These are phyloP conservation scores for Danio tinwini DNA, from an alignment of 2,797 vertebrate species.

Conservation along the genomic window DNA sequence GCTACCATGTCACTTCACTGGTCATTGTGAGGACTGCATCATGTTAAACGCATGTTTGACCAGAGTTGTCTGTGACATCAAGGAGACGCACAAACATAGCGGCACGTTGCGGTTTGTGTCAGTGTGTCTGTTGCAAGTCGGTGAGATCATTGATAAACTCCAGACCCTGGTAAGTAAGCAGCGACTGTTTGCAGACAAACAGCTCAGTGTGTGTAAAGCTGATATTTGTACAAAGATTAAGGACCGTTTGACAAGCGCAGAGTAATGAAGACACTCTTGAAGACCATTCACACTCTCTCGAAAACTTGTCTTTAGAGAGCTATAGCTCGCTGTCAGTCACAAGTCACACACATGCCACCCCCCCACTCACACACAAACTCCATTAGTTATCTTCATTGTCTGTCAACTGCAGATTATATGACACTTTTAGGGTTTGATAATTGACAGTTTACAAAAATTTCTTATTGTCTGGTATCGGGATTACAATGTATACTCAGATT, in stretches of 20 bases:
- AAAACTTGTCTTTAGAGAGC: constrained; percentile 52
- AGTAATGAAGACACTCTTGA: constrained; percentile 80
- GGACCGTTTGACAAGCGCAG: constrained; percentile 82
- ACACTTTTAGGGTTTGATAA: not conserved
- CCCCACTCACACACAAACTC: not conserved
- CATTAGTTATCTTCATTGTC: constrained; percentile 8
- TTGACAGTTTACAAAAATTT: not conserved
- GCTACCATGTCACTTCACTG: constrained; percentile 4
- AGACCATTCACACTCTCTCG: constrained; percentile 74
- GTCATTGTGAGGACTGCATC: not conserved
- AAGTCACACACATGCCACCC: constrained; percentile 61
- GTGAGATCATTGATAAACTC: constrained; percentile 79
- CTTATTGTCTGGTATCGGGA: not conserved
- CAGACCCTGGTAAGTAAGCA: constrained; percentile 72
- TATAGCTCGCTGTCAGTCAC: constrained; percentile 48
- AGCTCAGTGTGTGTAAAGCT: constrained; percentile 82
- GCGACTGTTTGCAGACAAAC: constrained; percentile 78
- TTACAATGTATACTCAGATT: too few relatives aligned
- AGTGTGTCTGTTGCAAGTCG: constrained; percentile 65
- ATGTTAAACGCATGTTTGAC: constrained; percentile 32
- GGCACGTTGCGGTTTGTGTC: constrained; percentile 58
- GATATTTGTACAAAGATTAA: constrained; percentile 93
- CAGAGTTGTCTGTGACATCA: constrained; percentile 31
- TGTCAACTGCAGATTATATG: not conserved
- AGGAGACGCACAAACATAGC: constrained; percentile 56